Conservation (phyloP, 2,888 invertebrate species). For the Phymatocera aterrima region DNA sequence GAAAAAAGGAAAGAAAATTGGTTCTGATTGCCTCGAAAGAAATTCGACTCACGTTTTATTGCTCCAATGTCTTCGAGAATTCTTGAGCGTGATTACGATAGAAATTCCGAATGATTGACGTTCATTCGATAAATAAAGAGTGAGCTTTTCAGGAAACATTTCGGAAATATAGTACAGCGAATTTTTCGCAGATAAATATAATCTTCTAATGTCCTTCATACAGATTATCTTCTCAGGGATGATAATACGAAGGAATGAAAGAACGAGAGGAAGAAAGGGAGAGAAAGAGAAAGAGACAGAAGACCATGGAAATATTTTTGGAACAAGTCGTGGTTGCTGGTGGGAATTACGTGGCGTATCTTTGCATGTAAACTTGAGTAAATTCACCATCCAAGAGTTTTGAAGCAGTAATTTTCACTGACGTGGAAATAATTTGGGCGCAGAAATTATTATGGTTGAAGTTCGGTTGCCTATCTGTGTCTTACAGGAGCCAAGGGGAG, state of each 20-base stretch:
- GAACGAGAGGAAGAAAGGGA: too few relatives aligned
- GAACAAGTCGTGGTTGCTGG: background rate
- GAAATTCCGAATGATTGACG: background rate
- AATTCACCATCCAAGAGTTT: background rate
- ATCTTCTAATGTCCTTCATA: too few relatives aligned
- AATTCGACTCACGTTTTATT: conserved; percentile 27
- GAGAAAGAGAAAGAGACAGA: too few relatives aligned
- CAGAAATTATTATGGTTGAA: background rate
- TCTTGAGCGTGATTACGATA: background rate
- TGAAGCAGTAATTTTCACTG: background rate
- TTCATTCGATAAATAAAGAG: conserved; percentile 6
- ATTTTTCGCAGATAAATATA: too few relatives aligned
- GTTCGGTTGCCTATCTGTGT: background rate
- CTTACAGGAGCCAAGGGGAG: background rate
- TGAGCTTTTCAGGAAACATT: background rate
- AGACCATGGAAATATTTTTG: background rate
- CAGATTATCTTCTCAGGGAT: background rate
- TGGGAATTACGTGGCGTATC: background rate
- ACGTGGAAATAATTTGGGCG: conserved; percentile 5
- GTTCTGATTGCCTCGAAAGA: background rate
- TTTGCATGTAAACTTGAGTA: background rate
- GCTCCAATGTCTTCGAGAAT: background rate
- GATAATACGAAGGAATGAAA: background rate
- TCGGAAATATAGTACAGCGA: background rate
- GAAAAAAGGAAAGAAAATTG: background rate